A percentile compares a stretch with the other conserved stretches of the same genome.
These are phyloP conservation scores for Mastomys natalensis DNA, from an alignment of 2,113 vertebrate species.

Conservation along the genomic window DNA sequence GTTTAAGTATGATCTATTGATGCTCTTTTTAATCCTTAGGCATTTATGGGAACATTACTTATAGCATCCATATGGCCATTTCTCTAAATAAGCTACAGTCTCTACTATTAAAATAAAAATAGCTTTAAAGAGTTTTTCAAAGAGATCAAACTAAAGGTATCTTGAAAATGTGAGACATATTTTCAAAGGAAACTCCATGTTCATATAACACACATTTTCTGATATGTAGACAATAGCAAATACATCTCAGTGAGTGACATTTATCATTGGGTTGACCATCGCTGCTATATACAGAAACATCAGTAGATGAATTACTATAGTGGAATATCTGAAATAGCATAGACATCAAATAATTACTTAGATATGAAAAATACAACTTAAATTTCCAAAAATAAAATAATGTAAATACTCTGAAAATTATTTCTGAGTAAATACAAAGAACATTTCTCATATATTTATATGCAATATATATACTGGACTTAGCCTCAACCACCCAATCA, in stretches of 20 bases:
- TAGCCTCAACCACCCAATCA: background rate
- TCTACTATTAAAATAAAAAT: constrained; percentile 26
- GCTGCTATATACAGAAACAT: background rate
- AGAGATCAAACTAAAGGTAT: background rate
- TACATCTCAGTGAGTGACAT: background rate
- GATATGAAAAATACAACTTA: background rate
- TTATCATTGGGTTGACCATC: background rate
- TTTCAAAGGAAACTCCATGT: background rate
- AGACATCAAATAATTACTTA: background rate
- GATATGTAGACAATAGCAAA: background rate
- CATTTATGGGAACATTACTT: constrained; percentile 29
- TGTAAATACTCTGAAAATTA: background rate
- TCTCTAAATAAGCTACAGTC: constrained; percentile 10
- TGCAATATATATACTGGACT: too few species aligned
- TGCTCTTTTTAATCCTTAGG: constrained; percentile 37
- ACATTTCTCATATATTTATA: background rate
- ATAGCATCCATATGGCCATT: background rate
- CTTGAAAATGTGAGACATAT: background rate
- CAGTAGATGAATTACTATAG: background rate
- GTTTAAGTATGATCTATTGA: constrained; percentile 34
- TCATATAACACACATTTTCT: background rate
- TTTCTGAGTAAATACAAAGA: background rate
- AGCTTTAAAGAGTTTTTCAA: constrained; percentile 1
- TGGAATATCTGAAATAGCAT: background rate
- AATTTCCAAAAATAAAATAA: background rate